Evolutionary conservation across 2,797 vertebrate genomes (phyloP).

Genomic region (Pseudocheirus occidentalis): DNA sequence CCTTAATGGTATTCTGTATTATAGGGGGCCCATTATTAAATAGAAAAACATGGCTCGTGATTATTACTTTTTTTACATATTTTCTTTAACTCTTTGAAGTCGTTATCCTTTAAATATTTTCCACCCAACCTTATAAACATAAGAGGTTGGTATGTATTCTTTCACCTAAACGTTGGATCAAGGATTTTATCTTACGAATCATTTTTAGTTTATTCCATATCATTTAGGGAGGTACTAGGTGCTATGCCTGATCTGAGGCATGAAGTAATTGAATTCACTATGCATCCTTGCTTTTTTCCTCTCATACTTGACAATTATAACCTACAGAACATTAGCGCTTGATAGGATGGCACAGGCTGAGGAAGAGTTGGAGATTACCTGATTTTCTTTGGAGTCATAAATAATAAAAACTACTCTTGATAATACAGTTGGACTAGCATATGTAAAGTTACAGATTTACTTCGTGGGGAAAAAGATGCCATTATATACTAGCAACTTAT

Average conservation of each 20-base stretch:
- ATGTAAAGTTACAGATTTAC: conserved; percentile 25
- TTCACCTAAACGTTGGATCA: not conserved
- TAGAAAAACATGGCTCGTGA: not conserved
- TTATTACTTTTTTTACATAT: not conserved
- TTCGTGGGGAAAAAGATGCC: not conserved
- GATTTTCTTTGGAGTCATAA: not conserved
- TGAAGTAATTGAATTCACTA: not conserved
- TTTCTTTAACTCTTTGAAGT: not conserved
- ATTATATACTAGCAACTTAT: conserved; percentile 22
- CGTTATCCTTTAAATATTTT: not conserved
- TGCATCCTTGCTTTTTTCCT: not conserved
- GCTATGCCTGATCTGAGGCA: not conserved
- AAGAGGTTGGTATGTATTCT: not conserved
- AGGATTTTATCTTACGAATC: not conserved
- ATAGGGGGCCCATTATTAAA: not conserved
- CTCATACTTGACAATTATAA: not conserved
- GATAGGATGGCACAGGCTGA: not conserved
- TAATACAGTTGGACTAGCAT: conserved; percentile 30
- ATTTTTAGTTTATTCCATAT: not conserved
- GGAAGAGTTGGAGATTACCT: conserved; percentile 34
- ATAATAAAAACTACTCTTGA: conserved; percentile 1
- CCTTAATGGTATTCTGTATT: not conserved
- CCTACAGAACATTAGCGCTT: not conserved
- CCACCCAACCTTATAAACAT: not conserved
- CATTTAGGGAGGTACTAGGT: not conserved